Evolutionary conservation across 2,888 invertebrate genomes (phyloP).

Genomic region (Mechanitis mazaeus): DNA sequence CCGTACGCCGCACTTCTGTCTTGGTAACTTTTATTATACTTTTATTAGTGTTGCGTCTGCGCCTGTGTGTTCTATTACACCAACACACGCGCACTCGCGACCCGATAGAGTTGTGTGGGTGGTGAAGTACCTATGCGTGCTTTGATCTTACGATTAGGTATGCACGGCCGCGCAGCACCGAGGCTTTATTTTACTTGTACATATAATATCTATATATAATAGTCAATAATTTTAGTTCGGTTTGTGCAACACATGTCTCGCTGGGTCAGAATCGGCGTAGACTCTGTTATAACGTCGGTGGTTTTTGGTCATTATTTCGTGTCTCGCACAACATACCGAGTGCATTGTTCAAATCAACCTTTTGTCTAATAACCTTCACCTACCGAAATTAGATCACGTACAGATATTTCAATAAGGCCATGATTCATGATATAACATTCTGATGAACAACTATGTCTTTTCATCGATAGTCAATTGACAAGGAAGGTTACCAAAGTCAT

Average conservation of each 20-base stretch:
- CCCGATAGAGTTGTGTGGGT: conserved; percentile 56
- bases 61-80: conserved; percentile 55
- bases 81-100: conserved; percentile 41
- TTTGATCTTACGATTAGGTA: conserved; percentile 77
- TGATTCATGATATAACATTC: conserved; percentile 31
- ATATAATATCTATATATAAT: conserved; percentile 47
- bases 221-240: conserved; percentile 71
- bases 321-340: conserved; percentile 16
- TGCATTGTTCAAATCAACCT: conserved; percentile 25
- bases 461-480: conserved; percentile 22
- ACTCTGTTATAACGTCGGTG: conserved; percentile 23
- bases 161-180: conserved; percentile 69
- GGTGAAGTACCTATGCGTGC: conserved; percentile 74
- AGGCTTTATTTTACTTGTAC: conserved; percentile 68
- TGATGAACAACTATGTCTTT: conserved; percentile 24
- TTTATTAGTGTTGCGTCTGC: conserved; percentile 60
- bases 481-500: conserved; percentile 22
- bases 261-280: conserved; percentile 33
- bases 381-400: conserved; percentile 37
- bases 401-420: conserved; percentile 32
- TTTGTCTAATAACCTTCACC: conserved; percentile 30
- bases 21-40: conserved; percentile 72
- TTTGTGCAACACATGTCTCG: conserved; percentile 68
- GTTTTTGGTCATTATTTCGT: conserved; percentile 17
- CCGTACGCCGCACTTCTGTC: conserved; percentile 72